phyloP scores from a whole-genome alignment of 2,113 vertebrate species.

The Carollia perspicillata region DNA sequence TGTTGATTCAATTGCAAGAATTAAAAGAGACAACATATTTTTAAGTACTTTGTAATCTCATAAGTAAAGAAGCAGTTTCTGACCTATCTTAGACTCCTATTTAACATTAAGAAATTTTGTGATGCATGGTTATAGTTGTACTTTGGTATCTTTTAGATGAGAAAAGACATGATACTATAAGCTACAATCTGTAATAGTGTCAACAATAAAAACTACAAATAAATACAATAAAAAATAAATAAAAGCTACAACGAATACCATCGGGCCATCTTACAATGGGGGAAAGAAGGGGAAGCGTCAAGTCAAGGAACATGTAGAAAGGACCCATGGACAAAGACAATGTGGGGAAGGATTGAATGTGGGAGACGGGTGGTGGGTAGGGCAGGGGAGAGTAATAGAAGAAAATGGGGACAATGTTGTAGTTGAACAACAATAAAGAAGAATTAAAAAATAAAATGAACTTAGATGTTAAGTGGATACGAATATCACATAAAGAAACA shows the following conservation, averaged over 20 bases:
- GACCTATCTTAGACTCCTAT: neutral
- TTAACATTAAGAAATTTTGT: neutral
- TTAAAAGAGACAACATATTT: neutral
- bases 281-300: too few species aligned
- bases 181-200: neutral
- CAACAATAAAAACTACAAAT: too few species aligned
- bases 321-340: too few species aligned
- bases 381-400: too few species aligned
- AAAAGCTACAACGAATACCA: neutral
- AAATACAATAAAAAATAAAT: neutral
- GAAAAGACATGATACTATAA: neutral
- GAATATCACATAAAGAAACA: neutral
- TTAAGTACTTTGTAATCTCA: neutral
- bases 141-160: neutral
- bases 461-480: neutral
- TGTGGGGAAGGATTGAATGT: too few species aligned
- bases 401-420: too few species aligned
- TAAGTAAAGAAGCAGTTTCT: neutral
- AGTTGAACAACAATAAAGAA: too few species aligned
- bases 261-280: neutral
- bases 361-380: too few species aligned
- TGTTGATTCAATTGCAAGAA: conserved; percentile 11
- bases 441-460: neutral
- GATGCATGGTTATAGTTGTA: neutral
- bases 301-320: too few species aligned